A percentile compares a stretch with the other conserved stretches of the same genome.
Conservation (phyloP, 2,113 vertebrate species). For the Columbina picui region DNA sequence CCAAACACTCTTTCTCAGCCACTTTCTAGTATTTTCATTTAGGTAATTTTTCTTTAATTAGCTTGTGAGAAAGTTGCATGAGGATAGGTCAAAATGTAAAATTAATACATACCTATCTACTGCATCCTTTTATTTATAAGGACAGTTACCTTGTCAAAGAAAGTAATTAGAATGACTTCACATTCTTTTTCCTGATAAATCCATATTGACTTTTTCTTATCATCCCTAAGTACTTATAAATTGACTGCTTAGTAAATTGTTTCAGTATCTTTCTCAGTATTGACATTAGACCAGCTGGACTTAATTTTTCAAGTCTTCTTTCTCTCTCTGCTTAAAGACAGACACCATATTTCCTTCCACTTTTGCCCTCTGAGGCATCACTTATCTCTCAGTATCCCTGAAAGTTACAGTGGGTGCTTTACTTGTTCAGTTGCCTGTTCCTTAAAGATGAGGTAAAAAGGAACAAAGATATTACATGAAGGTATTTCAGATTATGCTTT, state of each 20-base stretch:
- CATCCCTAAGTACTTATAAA: slow-evolving; percentile 43
- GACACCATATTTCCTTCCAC: background rate
- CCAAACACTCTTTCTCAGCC: background rate
- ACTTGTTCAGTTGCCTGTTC: background rate
- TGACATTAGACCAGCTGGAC: slow-evolving; percentile 43
- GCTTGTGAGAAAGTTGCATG: background rate
- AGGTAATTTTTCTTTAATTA: background rate
- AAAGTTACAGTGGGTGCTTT: background rate
- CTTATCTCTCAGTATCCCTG: background rate
- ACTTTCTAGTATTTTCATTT: background rate
- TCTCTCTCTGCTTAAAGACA: background rate
- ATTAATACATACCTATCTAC: background rate
- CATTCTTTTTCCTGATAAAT: slow-evolving; percentile 23
- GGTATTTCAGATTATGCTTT: background rate
- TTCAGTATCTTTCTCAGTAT: slow-evolving; percentile 39
- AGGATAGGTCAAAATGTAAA: background rate
- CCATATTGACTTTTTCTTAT: slow-evolving; percentile 27
- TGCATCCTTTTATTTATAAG: background rate
- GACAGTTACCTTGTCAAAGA: slow-evolving; percentile 16
- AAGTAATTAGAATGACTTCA: slow-evolving; percentile 3
- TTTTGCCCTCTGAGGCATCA: background rate
- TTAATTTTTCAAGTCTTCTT: slow-evolving; percentile 40
- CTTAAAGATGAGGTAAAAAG: background rate
- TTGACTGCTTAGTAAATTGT: slow-evolving; percentile 26
- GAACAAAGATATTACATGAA: background rate